Evolutionary conservation across 1,140 invertebrate genomes (phyloP).

Genomic region (Scaptomyza graminum): DNA sequence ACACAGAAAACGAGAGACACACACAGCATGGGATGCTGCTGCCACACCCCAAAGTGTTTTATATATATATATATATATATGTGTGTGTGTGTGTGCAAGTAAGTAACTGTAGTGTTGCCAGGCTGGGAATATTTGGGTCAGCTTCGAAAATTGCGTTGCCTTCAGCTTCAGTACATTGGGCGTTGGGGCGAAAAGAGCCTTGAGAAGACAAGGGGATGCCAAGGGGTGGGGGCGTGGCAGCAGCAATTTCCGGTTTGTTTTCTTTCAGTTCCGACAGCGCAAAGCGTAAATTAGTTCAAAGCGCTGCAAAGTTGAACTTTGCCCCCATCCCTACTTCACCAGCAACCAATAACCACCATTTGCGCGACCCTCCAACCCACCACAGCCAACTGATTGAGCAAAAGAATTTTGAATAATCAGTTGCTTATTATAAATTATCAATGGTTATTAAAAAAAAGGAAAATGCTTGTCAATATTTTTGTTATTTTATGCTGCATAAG

Average conservation of each 20-base stretch:
- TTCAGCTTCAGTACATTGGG: conserved; percentile 30
- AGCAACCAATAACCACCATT: conserved; percentile 43
- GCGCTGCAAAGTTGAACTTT: conserved; percentile 51
- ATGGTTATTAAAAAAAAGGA: conserved; percentile 62
- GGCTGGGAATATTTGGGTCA: conserved; percentile 64
- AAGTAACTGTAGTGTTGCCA: conserved; percentile 5
- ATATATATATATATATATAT: neutral
- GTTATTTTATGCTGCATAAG: conserved; percentile 19
- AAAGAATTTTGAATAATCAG: conserved; percentile 53
- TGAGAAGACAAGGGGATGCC: neutral
- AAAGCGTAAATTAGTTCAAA: conserved; percentile 76
- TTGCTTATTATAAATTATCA: conserved; percentile 73
- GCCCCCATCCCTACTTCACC: neutral
- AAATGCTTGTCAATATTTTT: conserved; percentile 65
- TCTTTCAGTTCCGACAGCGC: conserved; percentile 68
- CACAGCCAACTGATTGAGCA: conserved; percentile 25
- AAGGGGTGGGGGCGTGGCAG: conserved; percentile 46
- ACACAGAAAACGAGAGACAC: conserved; percentile 9
- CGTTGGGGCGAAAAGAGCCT: neutral
- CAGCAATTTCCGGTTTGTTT: conserved; percentile 76
- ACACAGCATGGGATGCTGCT: conserved; percentile 1
- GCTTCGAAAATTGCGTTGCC: conserved; percentile 47
- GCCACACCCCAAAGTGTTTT: conserved; percentile 23
- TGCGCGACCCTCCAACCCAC: conserved; percentile 8
- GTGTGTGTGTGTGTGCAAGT: conserved; percentile 2